phyloP scores from a whole-genome alignment of 1,140 invertebrate genomes.

The Leucophenga varia region DNA sequence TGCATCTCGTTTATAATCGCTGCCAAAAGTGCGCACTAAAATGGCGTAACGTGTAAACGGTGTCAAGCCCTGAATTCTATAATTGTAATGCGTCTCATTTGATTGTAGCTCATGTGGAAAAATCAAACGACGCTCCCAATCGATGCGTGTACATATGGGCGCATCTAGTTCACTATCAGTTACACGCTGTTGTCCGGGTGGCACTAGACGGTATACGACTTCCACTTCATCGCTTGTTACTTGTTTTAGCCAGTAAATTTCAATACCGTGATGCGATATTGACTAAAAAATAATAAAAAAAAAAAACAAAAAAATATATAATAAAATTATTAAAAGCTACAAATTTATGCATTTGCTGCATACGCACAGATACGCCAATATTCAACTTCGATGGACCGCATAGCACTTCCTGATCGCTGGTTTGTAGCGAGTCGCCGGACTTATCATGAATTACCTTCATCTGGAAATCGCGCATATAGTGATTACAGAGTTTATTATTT shows the following conservation, averaged over 20 bases:
- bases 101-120: conserved; percentile 32
- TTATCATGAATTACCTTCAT: conserved; percentile 27
- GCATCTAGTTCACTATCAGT: conserved; percentile 38
- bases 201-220: conserved; percentile 28
- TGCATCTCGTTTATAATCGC: conserved; percentile 23
- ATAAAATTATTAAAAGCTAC: neutral
- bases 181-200: conserved; percentile 1
- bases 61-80: conserved; percentile 20
- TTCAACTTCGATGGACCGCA: conserved; percentile 38
- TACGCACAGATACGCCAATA: conserved; percentile 14
- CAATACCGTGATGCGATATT: conserved; percentile 24
- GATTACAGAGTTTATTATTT: conserved; percentile 46
- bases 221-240: conserved; percentile 36
- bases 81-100: conserved; percentile 35
- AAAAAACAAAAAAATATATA: neutral
- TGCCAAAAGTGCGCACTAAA: conserved; percentile 40
- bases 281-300: conserved; percentile 9
- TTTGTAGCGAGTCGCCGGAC: conserved; percentile 33
- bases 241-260: conserved; percentile 29
- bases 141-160: conserved; percentile 35
- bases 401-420: conserved; percentile 43
- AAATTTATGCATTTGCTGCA: conserved; percentile 1
- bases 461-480: conserved; percentile 27
- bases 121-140: conserved; percentile 35
- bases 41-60: conserved; percentile 33